Conservation (phyloP, 2,113 vertebrate genomes). For the Echinops telfairi region DNA sequence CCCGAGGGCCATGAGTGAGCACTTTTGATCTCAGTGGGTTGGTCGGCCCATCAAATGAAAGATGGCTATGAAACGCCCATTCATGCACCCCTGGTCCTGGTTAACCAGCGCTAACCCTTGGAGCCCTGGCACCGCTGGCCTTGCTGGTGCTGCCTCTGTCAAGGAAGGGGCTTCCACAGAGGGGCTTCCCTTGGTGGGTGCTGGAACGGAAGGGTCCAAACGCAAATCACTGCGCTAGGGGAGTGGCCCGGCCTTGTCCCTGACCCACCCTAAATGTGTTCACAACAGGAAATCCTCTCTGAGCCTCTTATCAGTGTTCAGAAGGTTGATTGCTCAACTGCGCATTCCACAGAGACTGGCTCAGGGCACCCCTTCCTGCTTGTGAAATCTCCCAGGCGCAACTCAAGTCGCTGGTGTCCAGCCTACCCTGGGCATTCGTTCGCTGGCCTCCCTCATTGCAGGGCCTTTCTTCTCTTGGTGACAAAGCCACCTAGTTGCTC, state of each 20-base stretch:
- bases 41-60: not conserved
- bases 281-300: not conserved
- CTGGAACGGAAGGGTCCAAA: not conserved
- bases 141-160: not conserved
- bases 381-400: not conserved
- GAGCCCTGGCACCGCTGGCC: not conserved
- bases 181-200: not conserved
- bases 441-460: not conserved
- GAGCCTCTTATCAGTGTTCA: constrained; percentile 38
- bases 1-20: no score
- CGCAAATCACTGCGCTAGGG: not conserved
- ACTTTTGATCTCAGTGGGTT: no score
- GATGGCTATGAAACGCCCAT: not conserved
- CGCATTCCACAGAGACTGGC: not conserved
- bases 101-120: not conserved
- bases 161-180: not conserved
- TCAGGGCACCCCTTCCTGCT: not conserved
- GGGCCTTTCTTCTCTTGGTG: not conserved
- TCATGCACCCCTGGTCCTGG: not conserved
- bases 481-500: not conserved
- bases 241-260: not conserved
- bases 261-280: not conserved
- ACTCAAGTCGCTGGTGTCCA: not conserved
- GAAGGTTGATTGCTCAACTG: constrained; percentile 17
- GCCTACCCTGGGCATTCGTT: not conserved